These are phyloP conservation scores for Pogoniulus pusillus DNA, from an alignment of 2,797 vertebrate species.

Conservation along the genomic window DNA sequence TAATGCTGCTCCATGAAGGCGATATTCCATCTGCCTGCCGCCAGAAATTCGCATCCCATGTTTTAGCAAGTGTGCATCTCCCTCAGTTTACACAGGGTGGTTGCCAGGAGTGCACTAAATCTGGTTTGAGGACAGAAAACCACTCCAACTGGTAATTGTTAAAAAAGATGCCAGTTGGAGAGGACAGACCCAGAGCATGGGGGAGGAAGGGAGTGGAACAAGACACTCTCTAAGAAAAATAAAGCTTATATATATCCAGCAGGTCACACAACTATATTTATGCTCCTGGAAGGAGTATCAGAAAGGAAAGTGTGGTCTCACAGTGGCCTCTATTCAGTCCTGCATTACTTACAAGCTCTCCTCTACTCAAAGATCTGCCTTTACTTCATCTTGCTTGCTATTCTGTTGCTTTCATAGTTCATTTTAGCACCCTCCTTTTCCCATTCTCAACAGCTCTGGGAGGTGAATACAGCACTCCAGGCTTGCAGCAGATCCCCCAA, in stretches of 20 bases:
- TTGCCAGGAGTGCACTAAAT: background rate
- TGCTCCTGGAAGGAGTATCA: background rate
- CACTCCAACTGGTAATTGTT: background rate
- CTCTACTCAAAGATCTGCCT: background rate
- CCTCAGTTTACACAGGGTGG: background rate
- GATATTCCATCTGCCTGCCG: background rate
- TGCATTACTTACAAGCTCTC: background rate
- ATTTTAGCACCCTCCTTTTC: background rate
- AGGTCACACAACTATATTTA: background rate
- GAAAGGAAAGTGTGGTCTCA: background rate
- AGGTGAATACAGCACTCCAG: background rate
- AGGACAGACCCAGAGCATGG: background rate
- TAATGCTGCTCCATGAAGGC: background rate
- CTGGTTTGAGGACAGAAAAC: background rate
- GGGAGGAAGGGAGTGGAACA: background rate
- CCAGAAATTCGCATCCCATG: background rate
- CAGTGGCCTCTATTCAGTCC: background rate
- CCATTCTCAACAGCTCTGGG: background rate
- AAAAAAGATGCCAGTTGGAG: background rate
- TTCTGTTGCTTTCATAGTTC: background rate
- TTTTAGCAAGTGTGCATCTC: background rate
- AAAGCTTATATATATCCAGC: fast-evolving
- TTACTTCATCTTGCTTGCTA: background rate
- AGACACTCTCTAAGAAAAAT: background rate
- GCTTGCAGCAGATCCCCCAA: background rate